Evolutionary conservation across 2,888 invertebrate species (phyloP), one percentile per base, ranked within the genome.

Genomic region (Sycophila texana): DNA sequence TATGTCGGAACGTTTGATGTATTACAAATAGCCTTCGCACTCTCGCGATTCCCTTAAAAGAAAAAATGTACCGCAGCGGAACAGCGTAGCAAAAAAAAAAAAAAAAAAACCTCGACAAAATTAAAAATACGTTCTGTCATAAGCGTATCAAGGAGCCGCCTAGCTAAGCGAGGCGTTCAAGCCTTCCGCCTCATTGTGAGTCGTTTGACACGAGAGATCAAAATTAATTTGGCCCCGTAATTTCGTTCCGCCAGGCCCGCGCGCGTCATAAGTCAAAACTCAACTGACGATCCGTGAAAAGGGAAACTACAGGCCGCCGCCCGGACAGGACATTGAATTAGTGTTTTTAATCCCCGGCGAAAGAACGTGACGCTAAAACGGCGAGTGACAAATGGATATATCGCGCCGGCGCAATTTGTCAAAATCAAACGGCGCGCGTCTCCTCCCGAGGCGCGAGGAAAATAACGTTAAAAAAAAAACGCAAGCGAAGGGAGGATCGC

Each of bases 401-500:
- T 63, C 65, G 60, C 66, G 73, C 18, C 51, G 74, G 67, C 63
- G 80, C 81, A 74, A 85, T 85, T 84, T 84, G 83, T 85, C 83
- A 85, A 84, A 83, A 84, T 75, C 82, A 81, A 79, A 82, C 75
- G 82, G 58, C 68, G 79, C 75, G 77, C 66, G 49, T 57, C 39
- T 67, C 63, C 79, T 65, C 22, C 4, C 20, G 20, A n/a, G 55
- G 63, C 30, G 63, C 47, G 53, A 60, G 53, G 75, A 75, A 60
- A 26, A 26, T 26, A 26, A 26, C 26, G 26, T 2, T 26, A 26
- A 26, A 26, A 26, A 26, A 26, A 67, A 74, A 74, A 47, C 7
- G 47, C 20, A 39, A 39, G 18, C 18, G 20, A n/a, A 30, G 49
- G 10, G 3, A n/a, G 53, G n/a, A n/a, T 16, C 57, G n/a, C 30